A percentile compares a stretch with the other conserved stretches of the same genome.
Conservation (phyloP, 2,888 invertebrate genomes). For the Epirrhoe alternata region DNA sequence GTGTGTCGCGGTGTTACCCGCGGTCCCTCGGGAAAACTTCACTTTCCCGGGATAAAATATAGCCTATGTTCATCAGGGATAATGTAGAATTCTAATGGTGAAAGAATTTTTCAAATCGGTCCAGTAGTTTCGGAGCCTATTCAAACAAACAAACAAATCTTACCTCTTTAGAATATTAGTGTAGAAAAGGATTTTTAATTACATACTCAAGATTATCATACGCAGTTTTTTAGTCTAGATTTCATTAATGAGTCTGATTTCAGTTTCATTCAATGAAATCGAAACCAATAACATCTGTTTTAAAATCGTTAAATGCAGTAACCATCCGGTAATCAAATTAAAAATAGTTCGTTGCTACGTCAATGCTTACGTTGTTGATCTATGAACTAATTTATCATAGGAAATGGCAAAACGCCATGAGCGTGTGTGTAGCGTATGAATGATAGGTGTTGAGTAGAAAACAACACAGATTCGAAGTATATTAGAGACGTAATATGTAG, state of each 20-base stretch:
- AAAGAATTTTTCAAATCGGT: too few relatives aligned
- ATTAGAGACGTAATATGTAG: too few relatives aligned
- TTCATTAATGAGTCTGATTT: background rate
- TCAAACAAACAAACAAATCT: too few relatives aligned
- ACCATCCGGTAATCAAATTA: background rate
- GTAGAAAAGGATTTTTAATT: background rate
- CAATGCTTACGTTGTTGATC: background rate
- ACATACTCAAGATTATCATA: background rate
- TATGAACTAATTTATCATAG: conserved; percentile 2
- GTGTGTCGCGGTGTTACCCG: too few relatives aligned
- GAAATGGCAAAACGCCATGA: conserved; percentile 23
- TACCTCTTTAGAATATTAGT: too few relatives aligned
- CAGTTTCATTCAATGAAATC: background rate
- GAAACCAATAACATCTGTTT: background rate
- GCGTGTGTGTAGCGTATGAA: background rate
- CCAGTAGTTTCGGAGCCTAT: too few relatives aligned
- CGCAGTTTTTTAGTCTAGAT: background rate
- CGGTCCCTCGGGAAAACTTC: too few relatives aligned
- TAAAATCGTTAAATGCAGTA: background rate
- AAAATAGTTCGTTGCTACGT: background rate
- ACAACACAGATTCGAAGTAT: background rate
- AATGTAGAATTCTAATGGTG: too few relatives aligned
- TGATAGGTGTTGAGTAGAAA: too few relatives aligned
- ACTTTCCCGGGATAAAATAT: too few relatives aligned
- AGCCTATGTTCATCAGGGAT: too few relatives aligned